Evolutionary conservation across 2,113 vertebrate species (phyloP), one percentile per base, ranked within the genome.

Genomic region (Megaleporinus macrocephalus): DNA sequence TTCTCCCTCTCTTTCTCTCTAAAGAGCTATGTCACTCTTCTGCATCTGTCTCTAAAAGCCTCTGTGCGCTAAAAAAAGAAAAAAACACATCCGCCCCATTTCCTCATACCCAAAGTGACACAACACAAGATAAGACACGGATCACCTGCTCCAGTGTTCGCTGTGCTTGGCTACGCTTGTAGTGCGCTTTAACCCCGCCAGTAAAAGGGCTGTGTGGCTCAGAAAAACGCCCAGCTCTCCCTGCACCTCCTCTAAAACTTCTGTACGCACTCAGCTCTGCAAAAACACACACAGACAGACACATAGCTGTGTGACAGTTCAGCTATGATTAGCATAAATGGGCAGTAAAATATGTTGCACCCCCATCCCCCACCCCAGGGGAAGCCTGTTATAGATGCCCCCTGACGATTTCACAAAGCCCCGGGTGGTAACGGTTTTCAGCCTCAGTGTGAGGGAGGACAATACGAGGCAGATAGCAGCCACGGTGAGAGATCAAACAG

Each of bases 271-370:
- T 59, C 4, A 41, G 49, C 36, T 71, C 53, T 71, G 30, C 0
- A 15, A 57, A 71, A 26, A 70, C 77, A 82, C 49, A 85, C 49
- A 85, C 53, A 70, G 82, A 82, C 0, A 0, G 53, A 55, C 18
- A 47, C 4, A 29, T 49, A 27, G 18, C 16, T 77, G 59, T 76
- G 80, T 65, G 49, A 47, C 33, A n/a, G 75, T 30, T 3, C 51
- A 69, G 74, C 74, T 77, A 16, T 79, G 81, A 82, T 75, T 76
- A 78, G 70, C 72, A 57, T 69, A 72, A 76, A 82, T 70, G 24
- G 55, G 30, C 76, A 22, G 33, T 63, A 75, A 82, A 85, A 82
- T 76, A 72, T 80, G 59, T 41, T 85, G 29, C 49, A 22, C 30
- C 14, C 18, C 76, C 10, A 24, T 18, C 33, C 0, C 13, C 26